Conservation (phyloP, 2,888 invertebrate genomes). For the Parthenolecanium corni region DNA sequence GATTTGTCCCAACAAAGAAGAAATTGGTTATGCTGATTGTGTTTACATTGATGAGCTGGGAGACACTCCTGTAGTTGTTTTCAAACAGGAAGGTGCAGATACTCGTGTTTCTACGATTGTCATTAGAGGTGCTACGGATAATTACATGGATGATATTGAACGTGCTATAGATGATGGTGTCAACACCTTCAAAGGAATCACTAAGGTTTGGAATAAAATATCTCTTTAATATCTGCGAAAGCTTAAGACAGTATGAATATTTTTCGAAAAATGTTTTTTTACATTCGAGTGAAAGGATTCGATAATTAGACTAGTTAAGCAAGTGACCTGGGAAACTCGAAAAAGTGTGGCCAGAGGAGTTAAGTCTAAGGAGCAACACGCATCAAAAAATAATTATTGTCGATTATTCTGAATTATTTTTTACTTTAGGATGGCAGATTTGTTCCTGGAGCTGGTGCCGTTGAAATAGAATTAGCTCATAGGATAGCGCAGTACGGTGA, state of each 20-base stretch:
- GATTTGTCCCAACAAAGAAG: slow-evolving; percentile 71
- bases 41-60: slow-evolving; percentile 89
- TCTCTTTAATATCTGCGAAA: background rate
- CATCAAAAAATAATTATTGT: no score
- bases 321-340: no score
- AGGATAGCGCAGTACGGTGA: slow-evolving; percentile 78
- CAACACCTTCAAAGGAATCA: slow-evolving; percentile 89
- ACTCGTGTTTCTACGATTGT: slow-evolving; percentile 87
- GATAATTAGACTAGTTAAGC: no score
- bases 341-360: no score
- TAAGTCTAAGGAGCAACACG: no score
- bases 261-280: slow-evolving; percentile 11
- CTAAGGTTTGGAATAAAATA: slow-evolving; percentile 48
- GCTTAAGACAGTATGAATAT: background rate
- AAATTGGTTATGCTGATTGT: slow-evolving; percentile 80
- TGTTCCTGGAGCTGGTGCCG: slow-evolving; percentile 88
- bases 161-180: slow-evolving; percentile 97
- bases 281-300: background rate
- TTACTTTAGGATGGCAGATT: slow-evolving; percentile 47
- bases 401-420: background rate
- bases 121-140: slow-evolving; percentile 90
- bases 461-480: slow-evolving; percentile 84
- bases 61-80: slow-evolving; percentile 87
- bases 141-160: slow-evolving; percentile 98
- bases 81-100: slow-evolving; percentile 70